These are phyloP conservation scores for Alcedo atthis DNA, from an alignment of 2,797 vertebrate species.

Conservation along the genomic window DNA sequence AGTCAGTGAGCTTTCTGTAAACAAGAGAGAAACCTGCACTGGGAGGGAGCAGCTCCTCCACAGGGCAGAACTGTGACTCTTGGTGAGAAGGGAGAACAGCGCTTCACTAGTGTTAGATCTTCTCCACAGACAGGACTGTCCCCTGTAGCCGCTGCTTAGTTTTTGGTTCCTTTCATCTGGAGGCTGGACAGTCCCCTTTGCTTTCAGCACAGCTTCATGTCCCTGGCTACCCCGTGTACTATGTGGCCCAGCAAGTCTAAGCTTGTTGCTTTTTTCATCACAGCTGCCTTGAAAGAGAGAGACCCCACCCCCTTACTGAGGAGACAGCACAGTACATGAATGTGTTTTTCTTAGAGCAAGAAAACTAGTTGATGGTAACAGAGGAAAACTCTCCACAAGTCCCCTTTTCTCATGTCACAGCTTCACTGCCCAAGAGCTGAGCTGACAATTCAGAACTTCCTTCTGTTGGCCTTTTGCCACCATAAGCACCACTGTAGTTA, in stretches of 20 bases:
- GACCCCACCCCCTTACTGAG: not conserved
- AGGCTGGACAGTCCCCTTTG: not conserved
- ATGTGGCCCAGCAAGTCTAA: not conserved
- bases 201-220: constrained; percentile 7
- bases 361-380: not conserved
- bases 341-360: not conserved
- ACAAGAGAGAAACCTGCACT: not conserved
- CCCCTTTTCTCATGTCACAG: not conserved
- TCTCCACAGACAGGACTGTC: not conserved
- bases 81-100: not conserved
- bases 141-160: not conserved
- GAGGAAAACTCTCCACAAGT: not conserved
- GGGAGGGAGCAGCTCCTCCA: not conserved
- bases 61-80: not conserved
- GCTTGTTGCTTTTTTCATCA: not conserved
- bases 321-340: not conserved
- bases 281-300: not conserved
- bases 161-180: not conserved
- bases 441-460: not conserved
- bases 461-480: not conserved
- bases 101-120: not conserved
- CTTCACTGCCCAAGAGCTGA: not conserved
- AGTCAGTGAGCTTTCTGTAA: not conserved
- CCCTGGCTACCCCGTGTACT: not conserved
- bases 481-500: not conserved